A percentile compares a stretch with the other conserved stretches of the same genome.
phyloP scores from a whole-genome alignment of 2,113 vertebrate genomes.

The Spea multiplicata region DNA sequence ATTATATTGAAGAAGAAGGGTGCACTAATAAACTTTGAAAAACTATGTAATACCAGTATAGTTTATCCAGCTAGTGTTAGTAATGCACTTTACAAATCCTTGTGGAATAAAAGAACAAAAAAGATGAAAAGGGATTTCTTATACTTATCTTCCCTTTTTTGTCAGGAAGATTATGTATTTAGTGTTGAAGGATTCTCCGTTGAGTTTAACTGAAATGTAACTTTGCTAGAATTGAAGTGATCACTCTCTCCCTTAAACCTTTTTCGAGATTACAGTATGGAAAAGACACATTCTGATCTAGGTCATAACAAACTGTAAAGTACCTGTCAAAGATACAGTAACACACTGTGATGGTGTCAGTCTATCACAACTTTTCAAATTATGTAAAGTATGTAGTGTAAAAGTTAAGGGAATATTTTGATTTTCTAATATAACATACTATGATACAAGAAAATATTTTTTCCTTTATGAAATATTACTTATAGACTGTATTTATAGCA shows the following conservation, averaged over 20 bases:
- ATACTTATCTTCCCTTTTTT: constrained; percentile 46
- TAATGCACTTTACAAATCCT: constrained; percentile 42
- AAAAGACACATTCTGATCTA: constrained; percentile 44
- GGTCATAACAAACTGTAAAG: constrained; percentile 44
- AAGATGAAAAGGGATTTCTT: constrained; percentile 46
- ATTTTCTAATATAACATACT: too few species aligned
- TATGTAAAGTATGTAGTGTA: neutral
- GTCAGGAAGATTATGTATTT: constrained; percentile 49
- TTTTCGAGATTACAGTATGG: constrained; percentile 46
- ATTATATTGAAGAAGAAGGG: too few species aligned
- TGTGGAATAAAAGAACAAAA: constrained; percentile 38
- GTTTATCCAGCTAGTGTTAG: constrained; percentile 35
- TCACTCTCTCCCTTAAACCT: constrained; percentile 44
- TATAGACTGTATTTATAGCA: too few species aligned
- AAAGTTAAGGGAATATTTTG: neutral
- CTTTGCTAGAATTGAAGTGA: constrained; percentile 41
- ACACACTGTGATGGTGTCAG: constrained; percentile 32
- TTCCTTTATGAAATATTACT: too few species aligned
- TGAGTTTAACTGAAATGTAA: constrained; percentile 41
- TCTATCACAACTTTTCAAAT: constrained; percentile 22
- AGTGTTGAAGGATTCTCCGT: constrained; percentile 44
- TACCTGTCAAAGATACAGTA: constrained; percentile 38
- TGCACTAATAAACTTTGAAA: neutral
- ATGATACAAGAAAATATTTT: too few species aligned
- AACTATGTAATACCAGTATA: neutral